Evolutionary conservation across 2,797 vertebrate species (phyloP), one percentile per base, ranked within the genome.

Genomic region (Coracias cyanogaster): DNA sequence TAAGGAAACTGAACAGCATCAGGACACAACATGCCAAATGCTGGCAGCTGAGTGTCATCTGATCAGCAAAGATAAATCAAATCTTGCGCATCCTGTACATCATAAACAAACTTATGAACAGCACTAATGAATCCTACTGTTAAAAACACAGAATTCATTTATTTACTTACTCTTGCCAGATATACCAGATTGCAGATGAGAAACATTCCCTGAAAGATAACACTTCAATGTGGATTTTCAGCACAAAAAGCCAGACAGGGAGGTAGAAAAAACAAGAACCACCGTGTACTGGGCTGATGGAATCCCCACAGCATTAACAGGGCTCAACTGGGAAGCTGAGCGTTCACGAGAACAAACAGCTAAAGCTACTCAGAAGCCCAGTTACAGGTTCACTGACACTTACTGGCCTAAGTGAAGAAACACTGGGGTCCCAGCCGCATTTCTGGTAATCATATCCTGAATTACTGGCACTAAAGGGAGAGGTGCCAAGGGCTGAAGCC

Each of bases 311-410:
- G 19, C 58, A 17, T 7, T 24, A 29, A 48, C 5, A 33, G 46
- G 51, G 19, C 29, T 58, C 19, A 24, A 28, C 17, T 33, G 45
- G 26, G 41, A 64, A 49, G 37, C 70, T 60, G 58, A 6, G 57
- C 3, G 7, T 37, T 29, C 24, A 28, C 18, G 31, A 29, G n/a
- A 43, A 43, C 0, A 3, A 77, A 16, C 0, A 54, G 69, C 14
- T 45, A 76, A 28, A 45, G 58, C 31, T 24, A 7, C 4, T 39
- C 33, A 66, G 49, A 52, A 77, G 24, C 41, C 51, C 39, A 51
- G 33, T 15, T 35, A 51, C 29, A 51, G 0, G 0, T 20, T 20
- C 21, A 37, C 45, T 14, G 35, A 33, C 0, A 10, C 6, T 18
- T 28, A 13, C 3, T 9, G 55, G 37, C 25, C 61, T 19, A 28